A percentile compares a stretch with the other conserved stretches of the same genome.
These are phyloP conservation scores for Helostoma temminkii DNA, from an alignment of 2,797 vertebrate species.

Conservation along the genomic window DNA sequence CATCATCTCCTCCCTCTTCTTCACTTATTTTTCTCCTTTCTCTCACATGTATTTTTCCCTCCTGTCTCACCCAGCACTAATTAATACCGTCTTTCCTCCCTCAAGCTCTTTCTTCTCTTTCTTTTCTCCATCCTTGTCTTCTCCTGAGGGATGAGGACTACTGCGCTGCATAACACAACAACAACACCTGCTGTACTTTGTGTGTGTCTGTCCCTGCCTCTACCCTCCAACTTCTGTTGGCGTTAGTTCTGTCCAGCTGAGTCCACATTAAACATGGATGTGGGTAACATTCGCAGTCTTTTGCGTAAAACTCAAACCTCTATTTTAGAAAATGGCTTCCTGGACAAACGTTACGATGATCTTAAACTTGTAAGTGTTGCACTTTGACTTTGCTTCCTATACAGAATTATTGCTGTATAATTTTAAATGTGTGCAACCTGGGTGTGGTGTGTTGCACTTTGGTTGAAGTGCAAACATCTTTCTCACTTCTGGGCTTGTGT, in stretches of 20 bases:
- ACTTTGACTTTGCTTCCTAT: conserved; percentile 26
- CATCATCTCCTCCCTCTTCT: background rate
- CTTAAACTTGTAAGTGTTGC: conserved; percentile 77
- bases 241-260: background rate
- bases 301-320: conserved; percentile 78
- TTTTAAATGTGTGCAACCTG: conserved; percentile 15
- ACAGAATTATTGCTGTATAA: background rate
- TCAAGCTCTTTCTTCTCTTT: conserved; percentile 39
- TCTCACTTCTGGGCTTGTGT: background rate
- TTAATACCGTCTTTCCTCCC: conserved; percentile 68
- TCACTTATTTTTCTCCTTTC: background rate
- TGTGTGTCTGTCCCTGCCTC: conserved; percentile 35
- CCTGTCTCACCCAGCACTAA: conserved; percentile 55
- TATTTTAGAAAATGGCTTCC: conserved; percentile 68
- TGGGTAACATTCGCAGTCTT: conserved; percentile 68
- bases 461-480: conserved; percentile 1
- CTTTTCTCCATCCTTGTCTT: conserved; percentile 30
- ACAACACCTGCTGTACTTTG: conserved; percentile 80
- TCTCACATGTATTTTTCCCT: conserved; percentile 29
- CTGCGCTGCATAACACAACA: conserved; percentile 79
- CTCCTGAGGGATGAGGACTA: conserved; percentile 64
- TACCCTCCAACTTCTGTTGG: conserved; percentile 3
- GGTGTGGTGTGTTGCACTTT: conserved; percentile 27
- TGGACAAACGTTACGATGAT: conserved; percentile 48
- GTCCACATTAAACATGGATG: conserved; percentile 72